These are phyloP conservation scores for Trinectes maculatus DNA, from an alignment of 2,113 vertebrate species.

Conservation along the genomic window DNA sequence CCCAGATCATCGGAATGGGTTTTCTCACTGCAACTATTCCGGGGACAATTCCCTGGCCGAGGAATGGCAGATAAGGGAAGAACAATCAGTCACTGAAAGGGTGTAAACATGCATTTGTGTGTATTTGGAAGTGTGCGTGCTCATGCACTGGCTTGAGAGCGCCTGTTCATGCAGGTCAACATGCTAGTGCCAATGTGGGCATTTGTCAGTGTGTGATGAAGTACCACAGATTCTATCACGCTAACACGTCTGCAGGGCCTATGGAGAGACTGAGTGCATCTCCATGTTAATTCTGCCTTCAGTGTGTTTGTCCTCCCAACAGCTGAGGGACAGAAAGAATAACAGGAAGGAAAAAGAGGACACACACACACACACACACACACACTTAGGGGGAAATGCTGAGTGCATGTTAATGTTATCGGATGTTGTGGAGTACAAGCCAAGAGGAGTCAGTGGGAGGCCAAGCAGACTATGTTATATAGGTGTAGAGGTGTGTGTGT, in stretches of 20 bases:
- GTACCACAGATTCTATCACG: slow-evolving; percentile 65
- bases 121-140: slow-evolving; percentile 5
- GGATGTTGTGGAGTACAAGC: slow-evolving; percentile 47
- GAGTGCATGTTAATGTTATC: slow-evolving; percentile 56
- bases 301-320: slow-evolving; percentile 47
- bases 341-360: slow-evolving; percentile 25
- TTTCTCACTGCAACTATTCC: slow-evolving; percentile 68
- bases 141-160: not conserved
- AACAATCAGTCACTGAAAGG: slow-evolving; percentile 74
- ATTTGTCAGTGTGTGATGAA: slow-evolving; percentile 55
- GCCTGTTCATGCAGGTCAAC: slow-evolving; percentile 10
- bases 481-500: slow-evolving; percentile 17
- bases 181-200: slow-evolving; percentile 44
- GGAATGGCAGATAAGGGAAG: slow-evolving; percentile 75
- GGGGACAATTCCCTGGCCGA: slow-evolving; percentile 67
- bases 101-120: slow-evolving; percentile 50
- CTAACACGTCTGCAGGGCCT: slow-evolving; percentile 66
- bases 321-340: slow-evolving; percentile 28
- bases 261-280: slow-evolving; percentile 54
- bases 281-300: slow-evolving; percentile 63
- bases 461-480: slow-evolving; percentile 11
- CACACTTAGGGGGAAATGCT: slow-evolving; percentile 9
- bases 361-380: slow-evolving; percentile 10
- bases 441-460: slow-evolving; percentile 40
- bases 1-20: slow-evolving; percentile 76